These are phyloP conservation scores for Ahaetulla prasina DNA, from an alignment of 2,113 vertebrate genomes.

Conservation along the genomic window DNA sequence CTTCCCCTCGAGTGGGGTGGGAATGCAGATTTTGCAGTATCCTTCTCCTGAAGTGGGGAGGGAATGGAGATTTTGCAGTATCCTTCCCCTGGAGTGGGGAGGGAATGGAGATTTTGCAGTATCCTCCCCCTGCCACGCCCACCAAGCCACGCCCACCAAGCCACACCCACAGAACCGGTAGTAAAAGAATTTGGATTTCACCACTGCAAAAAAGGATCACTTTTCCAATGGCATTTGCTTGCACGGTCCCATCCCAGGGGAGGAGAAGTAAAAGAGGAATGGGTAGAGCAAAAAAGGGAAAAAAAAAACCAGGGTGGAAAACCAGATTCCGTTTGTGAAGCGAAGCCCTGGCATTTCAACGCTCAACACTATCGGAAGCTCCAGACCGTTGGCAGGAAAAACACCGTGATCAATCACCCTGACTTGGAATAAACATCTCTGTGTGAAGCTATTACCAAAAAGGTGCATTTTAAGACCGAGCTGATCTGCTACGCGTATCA, in stretches of 20 bases:
- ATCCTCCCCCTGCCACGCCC: too few relatives aligned
- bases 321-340: slow-evolving; percentile 31
- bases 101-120: too few relatives aligned
- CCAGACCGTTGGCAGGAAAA: slow-evolving; percentile 35
- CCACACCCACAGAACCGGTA: too few relatives aligned
- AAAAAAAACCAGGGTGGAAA: slow-evolving; percentile 19
- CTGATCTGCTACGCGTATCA: slow-evolving; percentile 31
- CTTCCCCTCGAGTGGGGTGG: too few relatives aligned
- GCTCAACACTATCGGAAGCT: slow-evolving; percentile 30
- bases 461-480: slow-evolving; percentile 48
- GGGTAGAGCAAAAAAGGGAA: slow-evolving; percentile 11
- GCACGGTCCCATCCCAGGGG: slow-evolving; percentile 35
- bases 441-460: slow-evolving; percentile 33
- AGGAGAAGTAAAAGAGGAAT: background rate
- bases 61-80: too few relatives aligned
- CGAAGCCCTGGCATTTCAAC: slow-evolving; percentile 13
- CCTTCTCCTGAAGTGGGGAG: too few relatives aligned
- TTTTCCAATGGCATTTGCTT: slow-evolving; percentile 64
- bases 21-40: too few relatives aligned
- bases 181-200: too few relatives aligned
- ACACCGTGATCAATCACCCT: slow-evolving; percentile 24
- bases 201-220: too few relatives aligned
- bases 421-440: slow-evolving; percentile 31
- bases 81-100: too few relatives aligned
- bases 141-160: too few relatives aligned